Evolutionary conservation across 2,113 vertebrate genomes (phyloP), one percentile per base, ranked within the genome.

Genomic region (Corydoras maculifer): DNA sequence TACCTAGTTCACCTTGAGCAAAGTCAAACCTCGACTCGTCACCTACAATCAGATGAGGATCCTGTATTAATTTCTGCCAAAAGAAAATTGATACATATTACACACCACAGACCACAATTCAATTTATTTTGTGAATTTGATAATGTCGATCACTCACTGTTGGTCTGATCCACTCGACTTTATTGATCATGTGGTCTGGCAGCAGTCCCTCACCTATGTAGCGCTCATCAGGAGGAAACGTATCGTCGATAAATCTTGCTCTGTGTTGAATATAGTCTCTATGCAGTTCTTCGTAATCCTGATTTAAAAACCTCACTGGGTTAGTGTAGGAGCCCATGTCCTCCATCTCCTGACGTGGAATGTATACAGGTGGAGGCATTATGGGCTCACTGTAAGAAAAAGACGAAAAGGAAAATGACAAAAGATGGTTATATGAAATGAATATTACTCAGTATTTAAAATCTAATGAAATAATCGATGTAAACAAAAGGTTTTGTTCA

Each of bases 181-280:
- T 75, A 1, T 1, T 3, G 62, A 79, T 58, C 0, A 81, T 66
- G 0, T 55, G 4, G 0, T 79, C 60, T 0, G 0, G 8, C 35
- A 90, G 71, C 2, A 86, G 0, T 0, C 55, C 83, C 0, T 59
- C 0, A 0, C 89, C 87, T 0, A 91, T 86, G 54, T 85, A 85
- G 2, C 4, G 76, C 2, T 0, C 69, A 71, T 87, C 81, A 0
- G 88, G 88, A 0, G 83, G 86, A 68, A 91, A 91, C 35, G 62
- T 76, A 0, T 82, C 70, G 0, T 91, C 88, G 0, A 79, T 4
- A 32, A 74, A 90, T 53, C 79, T 77, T 0, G 62, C 1, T 6
- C 48, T 51, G 0, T 58, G n/a, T 32, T 0, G 29, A 1, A 82
- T 1, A 30, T 29, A 87, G 72, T 79, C 67, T 9, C 73, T 29